Evolutionary conservation across 64 coral and sea anemone species (phyloP), one percentile per base, ranked within the genome.

Genomic region (Pocillopora verrucosa): DNA sequence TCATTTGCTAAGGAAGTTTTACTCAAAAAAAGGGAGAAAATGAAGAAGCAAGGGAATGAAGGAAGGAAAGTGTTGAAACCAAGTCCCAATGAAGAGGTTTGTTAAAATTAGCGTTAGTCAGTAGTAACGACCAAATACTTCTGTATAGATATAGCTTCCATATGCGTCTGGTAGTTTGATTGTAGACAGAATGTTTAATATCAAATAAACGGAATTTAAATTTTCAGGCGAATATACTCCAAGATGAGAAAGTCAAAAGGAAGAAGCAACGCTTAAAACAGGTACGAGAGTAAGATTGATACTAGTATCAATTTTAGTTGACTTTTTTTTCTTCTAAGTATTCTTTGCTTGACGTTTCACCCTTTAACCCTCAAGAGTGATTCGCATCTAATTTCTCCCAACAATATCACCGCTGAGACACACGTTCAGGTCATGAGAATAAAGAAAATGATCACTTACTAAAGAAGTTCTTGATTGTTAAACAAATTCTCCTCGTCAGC

Each of bases 81-180:
- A 91, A 91, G 89, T 19, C 89, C 89, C 10, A 91, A 91, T 17
- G 89, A 91, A 85, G 89, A 74, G 89, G 89, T 91, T 16, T 45
- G 62, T 70, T 7, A 7, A 7, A 51, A 51, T 51, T 51, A 51
- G 7, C 41, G 3, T 51, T 3, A 51, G 7, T 51, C 41, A 45
- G 6, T 51, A 51, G 41, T 51, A 51, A 51, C 7, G 41, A 51
- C 1, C 7, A 51, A 51, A 7, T 0, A 51, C 41, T 51, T 51
- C 41, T 51, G 41, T 4, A 3, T 51, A 51, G 0, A 7, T 4
- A 3, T 51, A 51, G 41, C 41, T 7, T 51, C 41, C 41, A 51
- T 51, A 3, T 51, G 7, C 7, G 7, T 51, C 3, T 51, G 41
- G 41, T 0, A 4, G 1, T 51, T 51, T 51, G 7, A 51, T 51